Evolutionary conservation across 2,113 vertebrate species (phyloP).

Genomic region (Clinocottus analis): DNA sequence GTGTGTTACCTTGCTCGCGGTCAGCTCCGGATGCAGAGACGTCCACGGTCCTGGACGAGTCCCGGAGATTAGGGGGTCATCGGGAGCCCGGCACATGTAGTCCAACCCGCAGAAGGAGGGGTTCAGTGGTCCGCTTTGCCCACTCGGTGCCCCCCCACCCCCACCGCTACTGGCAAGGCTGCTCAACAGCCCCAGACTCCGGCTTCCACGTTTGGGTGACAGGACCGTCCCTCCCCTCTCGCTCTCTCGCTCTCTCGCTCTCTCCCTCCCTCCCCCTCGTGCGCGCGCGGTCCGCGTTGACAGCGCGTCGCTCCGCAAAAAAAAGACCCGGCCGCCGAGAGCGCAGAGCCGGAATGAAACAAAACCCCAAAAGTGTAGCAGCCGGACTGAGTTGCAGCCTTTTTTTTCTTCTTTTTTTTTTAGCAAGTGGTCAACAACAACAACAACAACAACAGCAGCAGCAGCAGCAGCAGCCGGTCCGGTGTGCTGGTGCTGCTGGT

Average conservation of each 20-base stretch:
- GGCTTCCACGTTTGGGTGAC: constrained; percentile 75
- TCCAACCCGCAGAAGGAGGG: constrained; percentile 37
- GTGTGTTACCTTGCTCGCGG: constrained; percentile 72
- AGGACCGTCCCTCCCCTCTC: constrained; percentile 70
- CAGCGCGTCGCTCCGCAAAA: constrained; percentile 68
- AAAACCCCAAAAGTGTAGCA: constrained; percentile 48
- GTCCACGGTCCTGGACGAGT: constrained; percentile 74
- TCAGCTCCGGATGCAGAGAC: constrained; percentile 69
- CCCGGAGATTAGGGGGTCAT: constrained; percentile 76
- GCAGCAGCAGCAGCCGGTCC: constrained; percentile 32
- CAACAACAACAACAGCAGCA: background rate
- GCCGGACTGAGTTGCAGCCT: constrained; percentile 33
- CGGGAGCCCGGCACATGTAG: constrained; percentile 78
- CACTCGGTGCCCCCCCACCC: constrained; percentile 56
- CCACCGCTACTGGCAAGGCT: no score
- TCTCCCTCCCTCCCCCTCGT: constrained; percentile 20
- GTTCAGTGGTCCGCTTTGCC: constrained; percentile 65
- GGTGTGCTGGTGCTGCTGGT: background rate
- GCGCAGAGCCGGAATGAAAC: constrained; percentile 38
- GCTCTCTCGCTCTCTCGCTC: no score
- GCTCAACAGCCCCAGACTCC: constrained; percentile 50
- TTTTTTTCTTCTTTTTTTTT: no score
- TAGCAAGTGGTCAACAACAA: constrained; percentile 28
- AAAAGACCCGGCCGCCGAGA: constrained; percentile 40
- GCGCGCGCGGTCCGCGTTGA: constrained; percentile 59